Evolutionary conservation across 2,113 vertebrate genomes (phyloP), one percentile per base, ranked within the genome.

Genomic region (Anolis carolinensis): DNA sequence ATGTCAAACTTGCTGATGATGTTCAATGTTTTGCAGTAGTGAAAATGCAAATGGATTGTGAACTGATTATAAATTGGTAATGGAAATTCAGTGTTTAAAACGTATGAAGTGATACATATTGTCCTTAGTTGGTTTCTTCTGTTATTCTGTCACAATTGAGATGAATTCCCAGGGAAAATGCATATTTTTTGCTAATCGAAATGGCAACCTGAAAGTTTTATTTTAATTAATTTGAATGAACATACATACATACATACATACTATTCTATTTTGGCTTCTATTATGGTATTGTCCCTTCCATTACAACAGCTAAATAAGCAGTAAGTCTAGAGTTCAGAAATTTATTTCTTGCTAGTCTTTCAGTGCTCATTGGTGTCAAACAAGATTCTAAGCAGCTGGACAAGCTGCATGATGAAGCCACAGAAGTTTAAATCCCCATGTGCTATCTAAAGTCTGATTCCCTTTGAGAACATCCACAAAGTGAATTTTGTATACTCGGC

Each of bases 271-370:
- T 88, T 87, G 84, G 83, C 89, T 79, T 18, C 52, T 71, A 32
- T 52, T 89, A 86, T 89, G n/a, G 34, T 87, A 90, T 88, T 52
- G 81, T 82, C 6, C 7, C 70, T 82, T 88, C 88, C 84, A 75
- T 79, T 93, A 59, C 23, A 91, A 92, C 52, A 84, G 1, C 27
- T 87, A 81, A 65, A 72, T 90, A 85, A 92, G 81, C 80, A 70
- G 70, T 82, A 84, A 94, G 62, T 2, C 44, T 39, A 90, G 82
- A 90, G 80, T 91, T 94, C 80, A 86, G 23, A 86, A 93, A 82
- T 65, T 87, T 92, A 92, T 86, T 84, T 83, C 80, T 1, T 82
- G 89, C 87, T 73, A 72, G 74, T 88, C 65, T 86, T 71, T 7
- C 65, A n/a, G 86, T 89, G 32, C 72, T 87, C 65, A 88, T 76